Evolutionary conservation across 2,888 invertebrate species (phyloP).

Genomic region (Cantharis nigra): DNA sequence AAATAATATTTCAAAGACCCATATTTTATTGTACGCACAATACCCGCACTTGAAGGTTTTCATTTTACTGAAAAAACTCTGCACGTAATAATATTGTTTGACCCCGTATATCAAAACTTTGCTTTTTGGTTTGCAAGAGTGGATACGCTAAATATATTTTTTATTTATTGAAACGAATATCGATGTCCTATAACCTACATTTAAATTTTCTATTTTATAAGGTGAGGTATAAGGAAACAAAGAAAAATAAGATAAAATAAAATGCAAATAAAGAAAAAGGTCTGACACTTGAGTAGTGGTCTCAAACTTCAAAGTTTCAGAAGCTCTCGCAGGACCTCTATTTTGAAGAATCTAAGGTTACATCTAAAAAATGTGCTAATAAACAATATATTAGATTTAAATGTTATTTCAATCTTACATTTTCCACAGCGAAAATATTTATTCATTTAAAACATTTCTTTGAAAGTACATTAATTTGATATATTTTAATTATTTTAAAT

Average conservation of each 20-base stretch:
- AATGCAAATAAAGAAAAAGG: neutral
- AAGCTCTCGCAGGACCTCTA: neutral
- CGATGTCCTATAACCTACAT: neutral
- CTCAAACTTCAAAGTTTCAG: neutral
- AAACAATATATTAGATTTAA: neutral
- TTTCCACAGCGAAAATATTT: neutral
- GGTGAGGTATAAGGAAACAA: neutral
- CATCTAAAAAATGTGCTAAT: neutral
- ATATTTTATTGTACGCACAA: no score
- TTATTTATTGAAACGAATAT: neutral
- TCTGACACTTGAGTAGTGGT: constrained; percentile 1
- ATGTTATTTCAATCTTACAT: neutral
- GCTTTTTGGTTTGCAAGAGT: neutral
- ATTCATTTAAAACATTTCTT: no score
- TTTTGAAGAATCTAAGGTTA: neutral
- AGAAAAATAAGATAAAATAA: neutral
- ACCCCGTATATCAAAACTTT: neutral
- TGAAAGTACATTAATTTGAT: no score
- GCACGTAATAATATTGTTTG: neutral
- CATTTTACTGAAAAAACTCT: neutral
- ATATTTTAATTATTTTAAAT: no score
- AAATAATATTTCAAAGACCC: neutral
- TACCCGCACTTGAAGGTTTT: neutral
- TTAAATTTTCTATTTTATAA: neutral
- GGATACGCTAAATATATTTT: neutral